Evolutionary conservation across 2,888 invertebrate species (phyloP).

Genomic region (Zhengitettix transpicula): DNA sequence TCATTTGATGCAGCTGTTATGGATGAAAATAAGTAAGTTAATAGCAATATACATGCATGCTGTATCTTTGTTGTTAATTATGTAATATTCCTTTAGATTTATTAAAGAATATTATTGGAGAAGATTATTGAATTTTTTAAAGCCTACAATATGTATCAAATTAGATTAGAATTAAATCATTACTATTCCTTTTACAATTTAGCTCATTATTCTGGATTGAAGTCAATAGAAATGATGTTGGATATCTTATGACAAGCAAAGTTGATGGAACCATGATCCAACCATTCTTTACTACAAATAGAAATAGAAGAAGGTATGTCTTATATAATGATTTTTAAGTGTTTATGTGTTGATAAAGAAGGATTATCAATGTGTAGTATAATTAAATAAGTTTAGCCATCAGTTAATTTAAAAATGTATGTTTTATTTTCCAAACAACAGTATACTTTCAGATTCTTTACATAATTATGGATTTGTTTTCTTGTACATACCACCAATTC

Average conservation of each 20-base stretch:
- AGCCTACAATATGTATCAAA: not conserved
- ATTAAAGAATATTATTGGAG: too few relatives aligned
- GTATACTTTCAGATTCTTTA: too few relatives aligned
- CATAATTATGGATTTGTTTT: too few relatives aligned
- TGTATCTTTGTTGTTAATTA: not conserved
- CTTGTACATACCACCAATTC: too few relatives aligned
- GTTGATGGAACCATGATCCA: constrained; percentile 36
- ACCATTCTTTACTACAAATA: constrained; percentile 34
- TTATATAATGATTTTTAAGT: too few relatives aligned
- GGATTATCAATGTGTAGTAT: too few relatives aligned
- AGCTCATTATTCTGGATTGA: constrained; percentile 66
- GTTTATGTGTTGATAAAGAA: too few relatives aligned
- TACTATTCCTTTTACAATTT: constrained; percentile 2
- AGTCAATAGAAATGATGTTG: constrained; percentile 36
- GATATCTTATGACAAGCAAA: constrained; percentile 44
- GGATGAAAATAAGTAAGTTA: not conserved
- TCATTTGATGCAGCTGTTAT: not conserved
- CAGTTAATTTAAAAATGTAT: too few relatives aligned
- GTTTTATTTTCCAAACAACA: too few relatives aligned
- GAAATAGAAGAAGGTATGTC: not conserved
- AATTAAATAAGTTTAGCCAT: too few relatives aligned
- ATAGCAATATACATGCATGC: not conserved
- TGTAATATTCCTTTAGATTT: too few relatives aligned
- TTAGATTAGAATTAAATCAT: not conserved
- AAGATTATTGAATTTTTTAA: too few relatives aligned